Base-by-base conservation (phyloP, 2,888 invertebrate genomes). In the Eutolmus rufibarbis region DNA sequence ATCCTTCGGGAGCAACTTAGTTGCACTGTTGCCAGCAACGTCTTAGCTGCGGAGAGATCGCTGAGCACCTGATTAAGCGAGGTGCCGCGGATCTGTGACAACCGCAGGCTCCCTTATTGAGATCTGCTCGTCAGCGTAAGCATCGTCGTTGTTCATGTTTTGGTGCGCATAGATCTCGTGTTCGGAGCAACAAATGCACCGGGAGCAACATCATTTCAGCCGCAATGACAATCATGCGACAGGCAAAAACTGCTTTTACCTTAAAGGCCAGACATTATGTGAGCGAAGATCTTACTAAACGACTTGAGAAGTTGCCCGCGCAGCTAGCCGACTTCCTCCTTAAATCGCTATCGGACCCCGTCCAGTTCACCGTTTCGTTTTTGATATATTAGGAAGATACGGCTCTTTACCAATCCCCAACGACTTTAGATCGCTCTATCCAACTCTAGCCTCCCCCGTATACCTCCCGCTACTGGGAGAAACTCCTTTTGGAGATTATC, bases 361-460 rank as follows among this genome's bases (percentile, higher is more conserved):
- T 85, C 37, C 74, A 43, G 28, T 40, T 74, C 7, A 16, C 46
- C 74, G 74, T 74, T 74, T 46, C 74, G 28, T 74, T 74, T 85
- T 85, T 74, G 85, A 85, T 85, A 85, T 85, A 85, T 85, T 85
- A 74, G 85, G 85, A 85, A 85, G 85, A 85, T 85, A 85, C 46
- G 5, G 34, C 31, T 85, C 46, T 34, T 46, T 14, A 43, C 46
- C 46, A 74, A 74, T 74, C 19, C 19, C 82, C 4, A 40, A 16
- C 66, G 19, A 43, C 16, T 57, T 40, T 37, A 82, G 34, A n/a
- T 82, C n/a, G 37, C 28, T 82, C 51, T 31, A 79, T 79, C 79
- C 23, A 51, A 31, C 43, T 51, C 51, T 14, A 23, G 82, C 9
- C 37, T 37, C 34, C 56, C 19, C 57, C 16, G 34, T 40, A 12